A percentile compares a stretch with the other conserved stretches of the same genome.
These are phyloP conservation scores for Chrosomus eos DNA, from an alignment of 2,797 vertebrate species.

Conservation along the genomic window DNA sequence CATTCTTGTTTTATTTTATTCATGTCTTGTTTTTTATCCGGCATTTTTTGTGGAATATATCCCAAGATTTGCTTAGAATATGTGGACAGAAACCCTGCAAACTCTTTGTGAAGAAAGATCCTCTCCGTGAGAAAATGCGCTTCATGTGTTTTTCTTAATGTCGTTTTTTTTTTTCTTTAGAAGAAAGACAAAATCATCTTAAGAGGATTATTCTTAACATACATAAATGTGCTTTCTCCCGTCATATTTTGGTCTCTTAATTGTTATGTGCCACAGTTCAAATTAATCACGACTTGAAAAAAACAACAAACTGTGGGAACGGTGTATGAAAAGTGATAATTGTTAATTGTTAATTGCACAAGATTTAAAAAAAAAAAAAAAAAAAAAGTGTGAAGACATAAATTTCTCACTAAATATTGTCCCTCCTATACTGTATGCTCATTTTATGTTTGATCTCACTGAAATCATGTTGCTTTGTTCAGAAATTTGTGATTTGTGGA, in stretches of 20 bases:
- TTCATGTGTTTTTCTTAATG: slow-evolving; percentile 51
- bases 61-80: not conserved
- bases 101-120: slow-evolving; percentile 43
- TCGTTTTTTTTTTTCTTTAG: slow-evolving; percentile 33
- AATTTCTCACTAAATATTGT: not conserved
- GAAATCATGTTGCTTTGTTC: not conserved
- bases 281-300: slow-evolving; percentile 36
- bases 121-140: slow-evolving; percentile 49
- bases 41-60: not conserved
- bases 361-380: not conserved
- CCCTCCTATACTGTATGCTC: not conserved
- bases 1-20: slow-evolving; percentile 9
- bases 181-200: slow-evolving; percentile 23
- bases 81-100: not conserved
- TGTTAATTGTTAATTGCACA: not conserved
- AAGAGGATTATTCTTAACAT: slow-evolving; percentile 8
- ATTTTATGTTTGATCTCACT: not conserved
- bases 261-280: slow-evolving; percentile 10
- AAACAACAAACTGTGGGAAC: not conserved
- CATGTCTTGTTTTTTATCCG: slow-evolving; percentile 5
- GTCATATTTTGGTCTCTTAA: slow-evolving; percentile 7
- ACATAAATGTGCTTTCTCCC: not conserved
- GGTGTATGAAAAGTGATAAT: not conserved
- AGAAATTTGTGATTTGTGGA: not conserved
- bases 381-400: not conserved